Conservation (phyloP, 2,113 vertebrate species). For the Eolophus roseicapilla region DNA sequence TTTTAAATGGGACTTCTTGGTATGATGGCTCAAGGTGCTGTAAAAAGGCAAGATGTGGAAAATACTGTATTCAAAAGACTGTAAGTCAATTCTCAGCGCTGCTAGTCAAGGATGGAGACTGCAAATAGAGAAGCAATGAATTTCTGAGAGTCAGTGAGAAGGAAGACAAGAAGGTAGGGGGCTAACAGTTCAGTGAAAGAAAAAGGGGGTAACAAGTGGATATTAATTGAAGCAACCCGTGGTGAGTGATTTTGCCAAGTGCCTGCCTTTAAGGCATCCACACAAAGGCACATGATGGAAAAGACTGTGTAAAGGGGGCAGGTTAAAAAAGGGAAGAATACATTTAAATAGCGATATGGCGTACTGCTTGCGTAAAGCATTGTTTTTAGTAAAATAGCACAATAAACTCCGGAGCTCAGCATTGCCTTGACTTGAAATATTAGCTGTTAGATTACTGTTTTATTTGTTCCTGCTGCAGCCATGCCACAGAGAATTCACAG, state of each 20-base stretch:
- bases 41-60: constrained; percentile 62
- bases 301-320: background rate
- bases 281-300: background rate
- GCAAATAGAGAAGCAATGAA: constrained; percentile 61
- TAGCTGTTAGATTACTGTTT: constrained; percentile 42
- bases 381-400: background rate
- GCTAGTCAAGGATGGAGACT: constrained; percentile 70
- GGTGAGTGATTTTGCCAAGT: background rate
- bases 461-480: background rate
- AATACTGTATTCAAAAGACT: constrained; percentile 51
- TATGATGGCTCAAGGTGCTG: constrained; percentile 50
- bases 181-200: background rate
- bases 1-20: constrained; percentile 77
- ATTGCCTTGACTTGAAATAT: constrained; percentile 10
- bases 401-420: background rate
- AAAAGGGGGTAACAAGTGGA: background rate
- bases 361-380: background rate
- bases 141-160: constrained; percentile 42
- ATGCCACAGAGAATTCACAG: constrained; percentile 20
- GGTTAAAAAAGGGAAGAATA: background rate
- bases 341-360: background rate
- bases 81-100: constrained; percentile 67
- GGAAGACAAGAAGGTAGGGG: background rate
- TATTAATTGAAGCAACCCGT: background rate
- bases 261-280: background rate